Percentiles rank a stretch among this genome's conserved stretches.
These are phyloP conservation scores for Neosilurus mollespiculum DNA, from an alignment of 2,797 vertebrate genomes.

Conservation along the genomic window DNA sequence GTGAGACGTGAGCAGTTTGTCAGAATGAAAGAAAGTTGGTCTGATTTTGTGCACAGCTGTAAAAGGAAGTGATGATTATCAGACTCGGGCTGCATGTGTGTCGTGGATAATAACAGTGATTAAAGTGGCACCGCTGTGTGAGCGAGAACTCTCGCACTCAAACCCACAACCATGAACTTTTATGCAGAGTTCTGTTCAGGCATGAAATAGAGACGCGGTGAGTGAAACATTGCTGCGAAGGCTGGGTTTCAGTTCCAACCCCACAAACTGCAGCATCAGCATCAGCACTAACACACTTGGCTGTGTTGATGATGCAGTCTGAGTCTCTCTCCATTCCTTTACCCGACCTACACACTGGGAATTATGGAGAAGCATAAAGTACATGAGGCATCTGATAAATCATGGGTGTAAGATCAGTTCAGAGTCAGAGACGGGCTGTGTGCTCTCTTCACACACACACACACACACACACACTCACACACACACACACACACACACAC, in stretches of 20 bases:
- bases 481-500: neutral
- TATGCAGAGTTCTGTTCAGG: conserved; percentile 10
- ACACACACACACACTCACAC: too few relatives aligned
- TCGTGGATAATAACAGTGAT: conserved; percentile 19
- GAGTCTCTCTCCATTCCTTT: neutral
- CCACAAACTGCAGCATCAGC: neutral
- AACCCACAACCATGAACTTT: neutral
- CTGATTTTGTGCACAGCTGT: neutral
- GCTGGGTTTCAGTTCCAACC: neutral
- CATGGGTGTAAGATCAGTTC: neutral
- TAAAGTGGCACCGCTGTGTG: neutral
- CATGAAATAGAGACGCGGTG: too few relatives aligned
- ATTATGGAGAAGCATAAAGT: neutral
- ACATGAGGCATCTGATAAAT: neutral
- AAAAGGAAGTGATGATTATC: neutral
- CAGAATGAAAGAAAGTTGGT: neutral
- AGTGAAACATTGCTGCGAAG: neutral
- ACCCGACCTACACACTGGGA: neutral
- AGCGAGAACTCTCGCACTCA: neutral
- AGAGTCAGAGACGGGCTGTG: too few relatives aligned
- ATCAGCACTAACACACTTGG: neutral
- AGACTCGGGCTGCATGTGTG: neutral
- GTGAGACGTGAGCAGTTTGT: neutral
- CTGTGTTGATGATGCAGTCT: neutral
- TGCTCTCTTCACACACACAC: neutral